Evolutionary conservation across 1,140 invertebrate genomes (phyloP).

Genomic region (Chionoecetes opilio): DNA sequence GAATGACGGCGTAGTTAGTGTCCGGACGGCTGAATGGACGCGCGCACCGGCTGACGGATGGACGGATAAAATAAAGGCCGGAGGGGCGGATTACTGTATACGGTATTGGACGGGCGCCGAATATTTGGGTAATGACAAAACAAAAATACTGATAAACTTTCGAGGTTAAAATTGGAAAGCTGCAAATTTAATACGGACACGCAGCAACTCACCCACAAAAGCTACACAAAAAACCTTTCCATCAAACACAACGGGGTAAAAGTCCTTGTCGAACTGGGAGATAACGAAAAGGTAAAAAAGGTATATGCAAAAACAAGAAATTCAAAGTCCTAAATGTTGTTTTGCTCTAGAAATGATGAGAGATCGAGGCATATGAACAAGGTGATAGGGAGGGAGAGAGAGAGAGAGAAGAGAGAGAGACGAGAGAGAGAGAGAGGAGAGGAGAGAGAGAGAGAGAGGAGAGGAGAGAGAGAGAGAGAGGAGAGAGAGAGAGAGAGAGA

Average conservation of each 20-base stretch:
- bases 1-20: conserved; percentile 27
- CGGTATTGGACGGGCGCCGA: conserved; percentile 12
- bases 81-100: conserved; percentile 17
- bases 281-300: background rate
- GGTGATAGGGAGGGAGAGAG: too few species aligned
- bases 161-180: conserved; percentile 2
- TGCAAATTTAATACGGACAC: background rate
- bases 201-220: background rate
- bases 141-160: conserved; percentile 22
- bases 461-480: too few species aligned
- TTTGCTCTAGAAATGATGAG: too few species aligned
- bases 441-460: too few species aligned
- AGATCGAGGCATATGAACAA: too few species aligned
- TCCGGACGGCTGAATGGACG: conserved; percentile 23
- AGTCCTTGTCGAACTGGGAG: background rate
- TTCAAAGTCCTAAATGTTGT: too few species aligned
- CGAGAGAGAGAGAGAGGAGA: too few species aligned
- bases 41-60: background rate
- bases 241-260: background rate
- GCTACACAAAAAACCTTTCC: background rate
- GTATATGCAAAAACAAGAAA: too few species aligned
- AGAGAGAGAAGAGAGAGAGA: too few species aligned
- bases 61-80: background rate
- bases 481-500: too few species aligned
- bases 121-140: background rate